These are phyloP conservation scores for Aphaenogaster ashmeadi DNA, from an alignment of 1,140 invertebrate genomes.

Conservation along the genomic window DNA sequence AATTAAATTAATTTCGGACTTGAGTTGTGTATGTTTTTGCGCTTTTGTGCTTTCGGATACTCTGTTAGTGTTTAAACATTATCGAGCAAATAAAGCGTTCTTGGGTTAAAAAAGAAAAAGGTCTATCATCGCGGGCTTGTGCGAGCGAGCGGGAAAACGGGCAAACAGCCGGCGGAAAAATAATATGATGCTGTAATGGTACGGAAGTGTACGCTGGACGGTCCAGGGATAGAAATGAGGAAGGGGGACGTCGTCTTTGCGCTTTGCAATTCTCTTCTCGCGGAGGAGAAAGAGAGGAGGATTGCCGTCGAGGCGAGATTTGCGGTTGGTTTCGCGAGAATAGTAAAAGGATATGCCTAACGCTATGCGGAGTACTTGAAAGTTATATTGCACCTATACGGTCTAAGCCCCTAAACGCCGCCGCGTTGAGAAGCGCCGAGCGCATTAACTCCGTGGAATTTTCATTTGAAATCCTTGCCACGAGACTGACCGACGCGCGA, in stretches of 20 bases:
- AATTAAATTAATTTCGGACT: constrained; percentile 31
- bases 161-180: constrained; percentile 51
- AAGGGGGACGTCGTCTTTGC: constrained; percentile 60
- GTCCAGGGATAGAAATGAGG: constrained; percentile 1
- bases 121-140: not conserved
- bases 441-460: constrained; percentile 68
- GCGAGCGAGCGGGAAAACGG: constrained; percentile 24
- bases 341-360: constrained; percentile 71
- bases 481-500: constrained; percentile 58
- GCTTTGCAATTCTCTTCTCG: constrained; percentile 68
- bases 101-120: not conserved
- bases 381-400: constrained; percentile 67
- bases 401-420: constrained; percentile 53
- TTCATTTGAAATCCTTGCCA: constrained; percentile 69
- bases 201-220: constrained; percentile 44
- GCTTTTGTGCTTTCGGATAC: not conserved
- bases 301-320: constrained; percentile 72
- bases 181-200: constrained; percentile 53
- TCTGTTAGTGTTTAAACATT: not conserved
- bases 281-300: constrained; percentile 64
- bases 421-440: constrained; percentile 47
- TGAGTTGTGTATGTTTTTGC: not conserved
- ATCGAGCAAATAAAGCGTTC: not conserved
- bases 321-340: constrained; percentile 73
- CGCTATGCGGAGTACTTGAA: constrained; percentile 60